Base-by-base conservation (phyloP, 2,113 vertebrate genomes). In the Mormyrus lacerda region DNA sequence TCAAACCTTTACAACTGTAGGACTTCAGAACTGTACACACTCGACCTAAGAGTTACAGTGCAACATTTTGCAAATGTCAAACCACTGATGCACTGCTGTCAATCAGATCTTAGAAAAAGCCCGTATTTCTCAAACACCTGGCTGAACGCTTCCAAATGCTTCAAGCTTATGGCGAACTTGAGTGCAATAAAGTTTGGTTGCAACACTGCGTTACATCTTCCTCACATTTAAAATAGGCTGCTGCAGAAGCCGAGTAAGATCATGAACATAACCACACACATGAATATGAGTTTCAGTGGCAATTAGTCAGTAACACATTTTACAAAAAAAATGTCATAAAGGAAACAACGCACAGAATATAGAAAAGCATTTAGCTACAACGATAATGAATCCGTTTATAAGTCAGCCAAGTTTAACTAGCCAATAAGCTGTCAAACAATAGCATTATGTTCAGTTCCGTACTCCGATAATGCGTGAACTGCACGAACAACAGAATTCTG, bases 51-150 rank as follows among this genome's bases (percentile, higher is more conserved):
- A 15, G 89, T n/a, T 27, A 44, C 58, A 89, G 58, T 51, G 58
- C 58, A 89, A 39, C 45, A 39, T 85, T 21, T 48, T 79, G 27
- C 44, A 86, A 85, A 88, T 90, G 90, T 91, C 65, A 87, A 87
- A 31, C 89, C 83, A 88, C 31, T 87, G 61, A 39, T 51, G 48
- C 27, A 1, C 51, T 87, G 61, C 65, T 89, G 91, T 88, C 90
- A 91, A 91, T 2, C 6, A 88, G 35, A 90, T 90, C 85, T 73
- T 61, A 35, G 58, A 86, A 65, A 89, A 65, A 84, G 51, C 87
- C 53, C 45, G 88, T 82, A 27, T 19, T 83, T 42, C 35, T 35
- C 73, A 39, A 79, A 42, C 11, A 79, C 35, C 9, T n/a, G 44
- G 8, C 44, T 45, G 44, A 6, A 79, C 35, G 6, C 35, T 79